Percentiles rank a stretch among this genome's conserved stretches.
phyloP scores from a whole-genome alignment of 2,888 invertebrate genomes.

The Zygothrica quintamaculata region DNA sequence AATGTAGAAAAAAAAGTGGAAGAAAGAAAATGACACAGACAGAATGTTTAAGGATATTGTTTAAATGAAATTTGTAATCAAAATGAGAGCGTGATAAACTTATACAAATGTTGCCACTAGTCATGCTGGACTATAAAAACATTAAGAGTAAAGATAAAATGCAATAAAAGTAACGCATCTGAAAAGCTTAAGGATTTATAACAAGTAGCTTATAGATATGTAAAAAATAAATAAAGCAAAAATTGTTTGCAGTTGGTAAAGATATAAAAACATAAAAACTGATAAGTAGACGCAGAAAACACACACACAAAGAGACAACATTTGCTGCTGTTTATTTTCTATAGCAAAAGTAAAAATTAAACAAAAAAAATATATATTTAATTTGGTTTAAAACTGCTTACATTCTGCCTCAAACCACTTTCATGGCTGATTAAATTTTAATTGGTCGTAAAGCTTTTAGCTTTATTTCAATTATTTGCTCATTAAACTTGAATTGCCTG shows the following conservation, averaged over 20 bases:
- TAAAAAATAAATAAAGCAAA: no score
- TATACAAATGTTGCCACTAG: constrained; percentile 37
- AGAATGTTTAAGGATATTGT: no score
- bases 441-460: constrained; percentile 8
- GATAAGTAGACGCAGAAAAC: no score
- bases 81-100: constrained; percentile 19
- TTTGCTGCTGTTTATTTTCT: no score
- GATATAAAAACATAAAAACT: no score
- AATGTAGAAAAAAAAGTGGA: constrained; percentile 1
- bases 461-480: constrained; percentile 23
- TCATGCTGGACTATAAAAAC: constrained; percentile 27
- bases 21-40: neutral
- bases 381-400: neutral
- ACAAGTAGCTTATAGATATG: no score
- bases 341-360: no score
- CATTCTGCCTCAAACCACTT: neutral
- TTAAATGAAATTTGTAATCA: constrained; percentile 29
- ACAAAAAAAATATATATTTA: neutral
- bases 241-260: no score
- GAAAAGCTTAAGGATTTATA: no score
- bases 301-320: no score
- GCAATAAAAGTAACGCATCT: neutral
- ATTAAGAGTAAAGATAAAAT: neutral
- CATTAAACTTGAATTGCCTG: constrained; percentile 30
- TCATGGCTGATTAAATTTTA: constrained; percentile 10